These are phyloP conservation scores for Lepidurus apus DNA, from an alignment of 1,140 invertebrate genomes.

Conservation along the genomic window DNA sequence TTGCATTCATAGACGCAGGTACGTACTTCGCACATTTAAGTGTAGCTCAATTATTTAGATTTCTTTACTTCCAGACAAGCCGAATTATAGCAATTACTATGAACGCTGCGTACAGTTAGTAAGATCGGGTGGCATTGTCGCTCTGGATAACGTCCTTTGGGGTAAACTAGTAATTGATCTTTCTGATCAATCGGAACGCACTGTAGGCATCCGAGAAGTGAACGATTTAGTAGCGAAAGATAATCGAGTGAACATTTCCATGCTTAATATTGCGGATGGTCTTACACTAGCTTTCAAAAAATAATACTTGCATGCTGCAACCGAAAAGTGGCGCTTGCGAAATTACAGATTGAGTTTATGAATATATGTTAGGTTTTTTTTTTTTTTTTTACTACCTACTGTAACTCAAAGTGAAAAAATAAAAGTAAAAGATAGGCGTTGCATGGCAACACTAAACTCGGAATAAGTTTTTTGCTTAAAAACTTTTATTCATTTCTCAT, in stretches of 20 bases:
- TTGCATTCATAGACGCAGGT: slow-evolving; percentile 49
- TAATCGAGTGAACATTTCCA: slow-evolving; percentile 38
- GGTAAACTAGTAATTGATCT: slow-evolving; percentile 35
- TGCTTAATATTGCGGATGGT: slow-evolving; percentile 42
- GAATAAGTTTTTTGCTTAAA: too few species aligned
- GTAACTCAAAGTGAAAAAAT: too few species aligned
- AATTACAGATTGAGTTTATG: too few species aligned
- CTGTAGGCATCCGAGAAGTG: slow-evolving; percentile 37
- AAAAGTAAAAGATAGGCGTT: too few species aligned
- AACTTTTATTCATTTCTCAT: too few species aligned
- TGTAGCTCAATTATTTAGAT: neutral
- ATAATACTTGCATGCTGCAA: slow-evolving; percentile 27
- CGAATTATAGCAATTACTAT: slow-evolving; percentile 46
- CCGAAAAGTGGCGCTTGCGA: too few species aligned
- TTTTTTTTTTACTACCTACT: too few species aligned
- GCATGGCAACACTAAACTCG: too few species aligned
- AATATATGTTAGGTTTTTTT: too few species aligned
- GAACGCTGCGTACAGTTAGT: slow-evolving; percentile 44
- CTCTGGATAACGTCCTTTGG: slow-evolving; percentile 47
- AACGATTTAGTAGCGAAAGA: slow-evolving; percentile 40
- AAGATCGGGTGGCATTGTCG: slow-evolving; percentile 45
- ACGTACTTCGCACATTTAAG: neutral
- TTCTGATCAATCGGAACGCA: slow-evolving; percentile 8
- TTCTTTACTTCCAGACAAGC: slow-evolving; percentile 42
- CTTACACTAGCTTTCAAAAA: slow-evolving; percentile 40